Evolutionary conservation across 2,888 invertebrate species (phyloP).

Genomic region (Lymantria dispar): DNA sequence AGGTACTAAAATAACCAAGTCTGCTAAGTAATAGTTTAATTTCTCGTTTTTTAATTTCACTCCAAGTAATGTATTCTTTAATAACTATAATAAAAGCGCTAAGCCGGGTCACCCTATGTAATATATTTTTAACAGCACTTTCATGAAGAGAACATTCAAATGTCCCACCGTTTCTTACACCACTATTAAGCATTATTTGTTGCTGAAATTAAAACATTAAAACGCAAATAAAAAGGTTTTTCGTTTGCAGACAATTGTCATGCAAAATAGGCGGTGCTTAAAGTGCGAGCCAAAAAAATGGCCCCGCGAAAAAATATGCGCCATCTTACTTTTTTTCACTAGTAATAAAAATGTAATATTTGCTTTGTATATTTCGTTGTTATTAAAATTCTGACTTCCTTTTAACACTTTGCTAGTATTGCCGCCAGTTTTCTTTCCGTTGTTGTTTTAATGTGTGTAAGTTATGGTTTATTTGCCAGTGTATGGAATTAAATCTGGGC

Average conservation of each 20-base stretch:
- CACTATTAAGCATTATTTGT: constrained; percentile 75
- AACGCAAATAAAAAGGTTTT: constrained; percentile 53
- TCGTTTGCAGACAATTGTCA: constrained; percentile 66
- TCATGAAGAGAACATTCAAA: constrained; percentile 57
- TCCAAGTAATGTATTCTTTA: constrained; percentile 22
- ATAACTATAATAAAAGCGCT: constrained; percentile 31
- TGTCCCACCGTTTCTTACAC: constrained; percentile 56
- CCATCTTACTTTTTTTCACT: constrained; percentile 38
- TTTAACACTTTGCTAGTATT: constrained; percentile 14
- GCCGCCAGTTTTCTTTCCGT: neutral
- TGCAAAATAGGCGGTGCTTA: constrained; percentile 57
- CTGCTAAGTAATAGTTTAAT: too few species aligned
- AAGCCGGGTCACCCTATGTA: constrained; percentile 24
- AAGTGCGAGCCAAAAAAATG: constrained; percentile 47
- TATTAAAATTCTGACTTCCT: constrained; percentile 34
- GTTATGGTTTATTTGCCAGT: neutral
- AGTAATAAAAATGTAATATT: constrained; percentile 37
- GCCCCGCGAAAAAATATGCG: constrained; percentile 38
- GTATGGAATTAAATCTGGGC: neutral
- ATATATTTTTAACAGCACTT: constrained; percentile 38
- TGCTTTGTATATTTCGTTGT: constrained; percentile 30
- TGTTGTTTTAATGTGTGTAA: constrained; percentile 7
- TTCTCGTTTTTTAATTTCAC: constrained; percentile 13
- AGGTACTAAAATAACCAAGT: too few species aligned
- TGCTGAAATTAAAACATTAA: constrained; percentile 74